Evolutionary conservation across 2,888 invertebrate species (phyloP), one percentile per base, ranked within the genome.

Genomic region (Cheilosia scutellata): DNA sequence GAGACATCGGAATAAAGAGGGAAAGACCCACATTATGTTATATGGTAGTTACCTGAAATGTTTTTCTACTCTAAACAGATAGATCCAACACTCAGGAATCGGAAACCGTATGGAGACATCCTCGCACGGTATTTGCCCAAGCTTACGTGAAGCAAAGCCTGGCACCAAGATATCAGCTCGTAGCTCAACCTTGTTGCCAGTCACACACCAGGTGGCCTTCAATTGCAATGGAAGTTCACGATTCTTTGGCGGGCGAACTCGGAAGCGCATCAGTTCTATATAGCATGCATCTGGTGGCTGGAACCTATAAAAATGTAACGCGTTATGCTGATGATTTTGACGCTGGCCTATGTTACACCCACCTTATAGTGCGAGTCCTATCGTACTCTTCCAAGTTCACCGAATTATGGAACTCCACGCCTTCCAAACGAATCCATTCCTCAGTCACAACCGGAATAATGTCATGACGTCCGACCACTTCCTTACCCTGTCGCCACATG

Each of bases 51-150:
- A 94, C 91, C 94, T 92, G 93, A 99, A 99, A 92, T 99, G 97
- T 91, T 98, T 98, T 93, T 99, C 99, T 55, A 98, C 98, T 84
- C 99, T 95, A 94, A 99, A 99, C 90, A 99, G 94, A 93, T 99
- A 99, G 90, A 99, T 99, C 99, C 99, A 99, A 91, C 98, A 97
- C 93, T 99, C 99, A 25, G 99, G 99, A 90, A 99, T 98, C 13
- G 99, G 99, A 92, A 99, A 97, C 72, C 97, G 94, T 74, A 99
- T 96, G 92, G 97, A 96, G 37, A 99, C 99, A 93, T 99, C 99
- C 93, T 99, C 98, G 93, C 98, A 99, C 37, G 98, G 98, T 89
- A 98, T 96, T 93, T 99, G 98, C 0, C 98, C 98, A 87, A 98
- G 94, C 93, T 98, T 98, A 89, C 98, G 95, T 76, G 98, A 98